Evolutionary conservation across 2,113 vertebrate species (phyloP), one percentile per base, ranked within the genome.

Genomic region (Larimichthys polyactis): DNA sequence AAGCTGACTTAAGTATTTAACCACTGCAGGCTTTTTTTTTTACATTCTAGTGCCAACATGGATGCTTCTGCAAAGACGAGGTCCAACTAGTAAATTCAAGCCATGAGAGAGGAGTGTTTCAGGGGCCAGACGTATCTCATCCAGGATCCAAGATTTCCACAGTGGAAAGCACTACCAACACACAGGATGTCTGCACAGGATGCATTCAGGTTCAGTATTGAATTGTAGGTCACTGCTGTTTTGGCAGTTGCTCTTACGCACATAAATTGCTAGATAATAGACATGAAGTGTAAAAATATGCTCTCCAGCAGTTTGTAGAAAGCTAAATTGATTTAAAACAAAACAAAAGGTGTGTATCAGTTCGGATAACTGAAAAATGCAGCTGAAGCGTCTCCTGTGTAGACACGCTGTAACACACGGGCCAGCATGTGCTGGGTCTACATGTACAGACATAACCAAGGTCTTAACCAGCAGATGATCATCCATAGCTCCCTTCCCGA

Each of bases 1-100:
- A 78, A 70, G 82, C 49, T 19, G 16, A 55, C 60, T 71, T 65
- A 62, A 74, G 66, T 70, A 40, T 36, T 44, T 65, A 14, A 64
- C 19, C 16, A 63, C 60, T 64, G 24, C 14, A 9, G 65, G 51
- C 58, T 17, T 27, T 17, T 17, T 27, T 17, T 69, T 74, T 58
- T 20, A 83, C 46, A 48, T 36, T 62, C 1, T 19, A 0, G n/a
- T 51, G 52, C 74, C 64, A 73, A 78, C 65, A 77, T 19, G 49
- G 51, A 64, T 16, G 64, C 32, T 22, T 81, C 19, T 66, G 22
- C 66, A 29, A n/a, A 75, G 46, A 55, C 32, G 0, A 58, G 2
- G 14, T 36, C 58, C 55, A 48, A 65, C 40, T 14, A 24, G 17
- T 46, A 3, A 68, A 68, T 17, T 62, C 36, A 32, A 79, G 44